These are phyloP conservation scores for Montifringilla adamsi DNA, from an alignment of 2,113 vertebrate genomes.

Conservation along the genomic window DNA sequence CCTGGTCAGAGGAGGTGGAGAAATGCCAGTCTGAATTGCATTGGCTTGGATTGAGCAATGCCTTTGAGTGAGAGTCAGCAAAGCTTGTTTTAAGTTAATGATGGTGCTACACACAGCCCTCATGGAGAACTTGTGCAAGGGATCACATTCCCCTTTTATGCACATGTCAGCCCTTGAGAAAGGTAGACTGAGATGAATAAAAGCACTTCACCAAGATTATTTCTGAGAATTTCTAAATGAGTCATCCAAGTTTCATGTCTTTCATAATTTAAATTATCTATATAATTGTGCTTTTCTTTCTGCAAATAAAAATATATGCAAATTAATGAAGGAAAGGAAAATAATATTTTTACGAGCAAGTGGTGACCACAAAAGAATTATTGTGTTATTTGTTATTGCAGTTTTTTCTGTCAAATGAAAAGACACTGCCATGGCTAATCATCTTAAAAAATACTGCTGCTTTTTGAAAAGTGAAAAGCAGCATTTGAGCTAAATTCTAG, in stretches of 20 bases:
- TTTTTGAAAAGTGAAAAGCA: slow-evolving; percentile 2
- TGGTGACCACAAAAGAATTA: not conserved
- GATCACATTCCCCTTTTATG: slow-evolving; percentile 30
- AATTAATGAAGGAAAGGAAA: slow-evolving; percentile 6
- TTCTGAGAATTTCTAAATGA: slow-evolving; percentile 28
- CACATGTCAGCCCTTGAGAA: slow-evolving; percentile 28
- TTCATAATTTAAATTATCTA: not conserved
- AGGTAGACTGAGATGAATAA: slow-evolving; percentile 41
- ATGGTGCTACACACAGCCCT: not conserved
- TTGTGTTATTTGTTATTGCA: not conserved
- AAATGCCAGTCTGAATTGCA: slow-evolving; percentile 31
- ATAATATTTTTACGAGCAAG: not conserved
- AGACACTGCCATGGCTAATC: not conserved
- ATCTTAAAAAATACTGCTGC: not conserved
- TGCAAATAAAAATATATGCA: slow-evolving; percentile 10
- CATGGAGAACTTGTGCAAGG: slow-evolving; percentile 51
- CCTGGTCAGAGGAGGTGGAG: not conserved
- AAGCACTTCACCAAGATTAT: slow-evolving; percentile 16
- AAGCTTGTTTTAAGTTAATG: slow-evolving; percentile 29
- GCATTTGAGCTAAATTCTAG: not conserved
- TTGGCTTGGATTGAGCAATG: slow-evolving; percentile 38
- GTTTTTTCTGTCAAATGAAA: not conserved
- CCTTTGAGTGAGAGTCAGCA: slow-evolving; percentile 22
- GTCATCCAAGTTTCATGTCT: not conserved
- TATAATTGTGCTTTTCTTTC: not conserved